Evolutionary conservation across 2,113 vertebrate genomes (phyloP), one percentile per base, ranked within the genome.

Genomic region (Oxyruncus cristatus): DNA sequence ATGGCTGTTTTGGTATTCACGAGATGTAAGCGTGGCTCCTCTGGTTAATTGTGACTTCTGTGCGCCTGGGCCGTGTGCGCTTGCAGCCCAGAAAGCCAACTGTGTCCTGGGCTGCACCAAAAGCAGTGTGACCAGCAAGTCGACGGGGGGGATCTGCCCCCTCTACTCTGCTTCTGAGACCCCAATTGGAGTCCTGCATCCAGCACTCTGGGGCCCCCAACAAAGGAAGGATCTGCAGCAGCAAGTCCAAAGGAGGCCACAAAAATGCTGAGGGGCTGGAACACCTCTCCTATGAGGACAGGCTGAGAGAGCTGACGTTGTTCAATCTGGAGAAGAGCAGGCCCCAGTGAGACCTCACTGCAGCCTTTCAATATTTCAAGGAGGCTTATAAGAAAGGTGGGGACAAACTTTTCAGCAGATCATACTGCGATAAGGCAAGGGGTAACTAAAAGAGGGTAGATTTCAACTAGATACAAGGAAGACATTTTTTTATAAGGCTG

Each of bases 31-130:
- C 0, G 0, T 0, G 3, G 37, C 14, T 46, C 22, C 30, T 39
- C 35, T 5, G 32, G 17, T 41, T 88, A 44, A 33, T 0, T 0
- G 39, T 0, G 21, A 35, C 24, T 91, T 23, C 9, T 6, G 10
- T 1, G 4, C 5, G 42, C 19, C n/a, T 46, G 39, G 52, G 52
- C 3, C 1, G 28, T 0, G 32, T 9, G 8, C 0, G 3, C 17
- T 33, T 0, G 1, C 21, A 79, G 42, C 56, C 56, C 61, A 44
- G 49, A 49, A 77, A 26, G 7, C 23, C 70, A 44, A 14, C 0
- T 1, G 3, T 7, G 6, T 3, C 22, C 30, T 21, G 41, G 56
- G 71, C 61, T 79, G 61, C 71, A 35, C 8, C 46, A 4, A 7
- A 14, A 52, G 37, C 4, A 71, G 47, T 1, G 6, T 27, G 67